Evolutionary conservation across 2,113 vertebrate genomes (phyloP).

Genomic region (Myrmophylax atrothorax): DNA sequence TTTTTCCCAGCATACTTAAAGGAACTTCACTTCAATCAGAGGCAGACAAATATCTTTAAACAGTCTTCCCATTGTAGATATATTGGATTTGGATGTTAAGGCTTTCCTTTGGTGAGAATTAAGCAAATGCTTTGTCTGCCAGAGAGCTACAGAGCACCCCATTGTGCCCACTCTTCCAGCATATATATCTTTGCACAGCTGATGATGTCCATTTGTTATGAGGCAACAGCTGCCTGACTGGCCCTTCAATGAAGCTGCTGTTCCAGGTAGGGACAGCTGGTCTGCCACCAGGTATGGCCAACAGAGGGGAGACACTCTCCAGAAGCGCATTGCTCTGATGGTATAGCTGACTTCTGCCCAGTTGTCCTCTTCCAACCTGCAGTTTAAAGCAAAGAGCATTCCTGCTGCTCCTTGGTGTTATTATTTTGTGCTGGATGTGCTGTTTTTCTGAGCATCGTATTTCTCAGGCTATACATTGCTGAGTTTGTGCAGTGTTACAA

Average conservation of each 20-base stretch:
- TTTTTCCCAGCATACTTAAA: neutral
- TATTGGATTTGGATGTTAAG: slow-evolving; percentile 52
- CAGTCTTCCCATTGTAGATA: slow-evolving; percentile 65
- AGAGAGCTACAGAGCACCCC: slow-evolving; percentile 67
- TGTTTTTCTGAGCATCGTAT: neutral
- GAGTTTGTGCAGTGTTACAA: neutral
- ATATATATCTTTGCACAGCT: slow-evolving; percentile 78
- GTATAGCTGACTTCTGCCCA: neutral
- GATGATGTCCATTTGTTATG: slow-evolving; percentile 80
- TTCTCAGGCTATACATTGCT: neutral
- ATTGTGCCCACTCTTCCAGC: slow-evolving; percentile 71
- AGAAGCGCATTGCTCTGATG: neutral
- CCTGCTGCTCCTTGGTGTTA: neutral
- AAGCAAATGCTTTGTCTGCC: slow-evolving; percentile 69
- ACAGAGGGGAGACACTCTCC: neutral
- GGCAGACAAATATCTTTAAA: slow-evolving; percentile 57
- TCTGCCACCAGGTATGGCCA: slow-evolving; percentile 71
- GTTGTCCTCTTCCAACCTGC: neutral
- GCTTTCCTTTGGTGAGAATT: slow-evolving; percentile 45
- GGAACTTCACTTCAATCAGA: slow-evolving; percentile 47
- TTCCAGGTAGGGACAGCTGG: slow-evolving; percentile 85
- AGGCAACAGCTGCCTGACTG: slow-evolving; percentile 79
- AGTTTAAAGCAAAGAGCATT: neutral
- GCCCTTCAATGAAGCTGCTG: slow-evolving; percentile 74
- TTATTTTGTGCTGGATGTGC: neutral